phyloP scores from a whole-genome alignment of 2,797 vertebrate genomes.

The Falco peregrinus region DNA sequence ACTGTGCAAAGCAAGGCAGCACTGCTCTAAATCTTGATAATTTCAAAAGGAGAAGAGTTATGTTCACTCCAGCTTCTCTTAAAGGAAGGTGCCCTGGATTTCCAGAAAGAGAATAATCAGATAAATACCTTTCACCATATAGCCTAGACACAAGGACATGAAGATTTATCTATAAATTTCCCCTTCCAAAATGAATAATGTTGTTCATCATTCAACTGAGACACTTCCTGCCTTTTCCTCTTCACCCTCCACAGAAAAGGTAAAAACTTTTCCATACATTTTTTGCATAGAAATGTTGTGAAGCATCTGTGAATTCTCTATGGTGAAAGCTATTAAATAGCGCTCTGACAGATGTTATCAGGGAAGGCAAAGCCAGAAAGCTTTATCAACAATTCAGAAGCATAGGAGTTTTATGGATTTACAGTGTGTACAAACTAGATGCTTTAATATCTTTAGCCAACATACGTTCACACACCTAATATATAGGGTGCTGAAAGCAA shows the following conservation, averaged over 20 bases:
- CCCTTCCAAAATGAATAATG: neutral
- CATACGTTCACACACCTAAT: neutral
- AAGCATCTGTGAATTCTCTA: neutral
- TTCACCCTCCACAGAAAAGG: neutral
- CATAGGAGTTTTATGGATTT: neutral
- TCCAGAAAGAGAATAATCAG: neutral
- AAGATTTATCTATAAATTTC: neutral
- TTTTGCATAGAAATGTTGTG: neutral
- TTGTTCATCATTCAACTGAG: neutral
- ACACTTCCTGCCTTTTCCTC: neutral
- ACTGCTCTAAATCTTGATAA: neutral
- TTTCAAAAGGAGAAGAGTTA: neutral
- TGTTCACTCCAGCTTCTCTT: neutral
- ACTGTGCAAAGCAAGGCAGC: neutral
- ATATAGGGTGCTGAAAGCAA: neutral
- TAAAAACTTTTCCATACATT: neutral
- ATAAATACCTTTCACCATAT: neutral
- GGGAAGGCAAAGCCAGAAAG: neutral
- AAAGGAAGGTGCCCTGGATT: neutral
- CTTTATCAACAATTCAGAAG: neutral
- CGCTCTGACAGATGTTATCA: neutral
- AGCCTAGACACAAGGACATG: neutral
- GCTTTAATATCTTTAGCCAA: neutral
- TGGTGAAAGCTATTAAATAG: neutral
- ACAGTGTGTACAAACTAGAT: neutral